Percentiles rank a stretch among this genome's conserved stretches.
phyloP scores from a whole-genome alignment of 2,113 vertebrate species.

The Sprattus sprattus region DNA sequence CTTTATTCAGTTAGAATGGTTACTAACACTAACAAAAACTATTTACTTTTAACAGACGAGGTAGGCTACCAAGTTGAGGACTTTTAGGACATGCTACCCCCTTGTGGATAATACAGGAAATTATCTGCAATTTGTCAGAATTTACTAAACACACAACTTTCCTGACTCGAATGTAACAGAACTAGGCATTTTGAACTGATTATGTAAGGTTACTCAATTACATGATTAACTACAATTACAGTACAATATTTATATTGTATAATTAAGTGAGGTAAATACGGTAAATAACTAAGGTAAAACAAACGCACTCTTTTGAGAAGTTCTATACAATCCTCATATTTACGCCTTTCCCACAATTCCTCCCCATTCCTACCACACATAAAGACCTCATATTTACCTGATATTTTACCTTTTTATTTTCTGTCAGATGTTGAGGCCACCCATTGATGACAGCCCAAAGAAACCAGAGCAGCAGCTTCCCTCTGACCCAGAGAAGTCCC shows the following conservation, averaged over 20 bases:
- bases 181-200: background rate
- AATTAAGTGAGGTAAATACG: too few species aligned
- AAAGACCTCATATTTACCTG: background rate
- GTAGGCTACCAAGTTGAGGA: background rate
- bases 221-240: too few species aligned
- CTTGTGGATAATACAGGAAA: slow-evolving; percentile 51
- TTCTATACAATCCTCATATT: too few species aligned
- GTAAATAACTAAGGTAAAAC: too few species aligned
- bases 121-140: background rate
- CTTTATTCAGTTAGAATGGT: background rate
- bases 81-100: slow-evolving; percentile 47
- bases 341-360: too few species aligned
- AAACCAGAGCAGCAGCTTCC: slow-evolving; percentile 85
- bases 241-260: too few species aligned
- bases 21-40: background rate
- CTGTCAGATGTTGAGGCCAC: slow-evolving; percentile 86
- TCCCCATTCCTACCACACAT: background rate
- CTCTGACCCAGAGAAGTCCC: slow-evolving; percentile 80
- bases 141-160: background rate
- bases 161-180: background rate
- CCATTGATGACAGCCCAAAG: slow-evolving; percentile 85
- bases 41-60: background rate
- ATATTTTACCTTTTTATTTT: background rate
- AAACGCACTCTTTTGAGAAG: too few species aligned
- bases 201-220: background rate